Conservation (phyloP, 2,113 vertebrate species). For the Vicugna pacos region DNA sequence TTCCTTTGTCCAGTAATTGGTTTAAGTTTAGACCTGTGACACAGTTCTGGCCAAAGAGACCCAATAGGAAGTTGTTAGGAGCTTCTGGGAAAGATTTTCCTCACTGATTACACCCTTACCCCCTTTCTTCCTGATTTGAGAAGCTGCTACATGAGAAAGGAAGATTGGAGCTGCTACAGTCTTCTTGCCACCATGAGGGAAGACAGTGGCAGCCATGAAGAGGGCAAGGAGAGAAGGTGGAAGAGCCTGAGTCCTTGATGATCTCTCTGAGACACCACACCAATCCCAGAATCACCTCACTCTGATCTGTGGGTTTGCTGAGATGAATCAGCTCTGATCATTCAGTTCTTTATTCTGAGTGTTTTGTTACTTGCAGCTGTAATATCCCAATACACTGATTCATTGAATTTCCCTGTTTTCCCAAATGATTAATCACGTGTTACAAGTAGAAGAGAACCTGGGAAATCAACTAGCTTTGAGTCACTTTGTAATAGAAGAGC, state of each 20-base stretch:
- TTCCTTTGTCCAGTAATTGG: not conserved
- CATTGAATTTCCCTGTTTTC: not conserved
- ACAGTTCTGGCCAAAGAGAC: not conserved
- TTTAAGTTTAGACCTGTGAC: not conserved
- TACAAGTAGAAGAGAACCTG: not conserved
- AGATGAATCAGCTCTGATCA: not conserved
- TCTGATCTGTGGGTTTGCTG: not conserved
- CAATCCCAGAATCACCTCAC: not conserved
- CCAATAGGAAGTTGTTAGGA: not conserved
- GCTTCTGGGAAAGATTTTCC: not conserved
- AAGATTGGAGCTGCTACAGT: not conserved
- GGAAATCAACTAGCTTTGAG: not conserved
- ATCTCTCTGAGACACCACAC: not conserved
- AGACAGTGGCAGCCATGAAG: not conserved
- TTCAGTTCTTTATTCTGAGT: not conserved
- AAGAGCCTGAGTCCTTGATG: not conserved
- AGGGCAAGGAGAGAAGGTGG: not conserved
- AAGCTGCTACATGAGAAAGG: not conserved
- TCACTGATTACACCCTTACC: not conserved
- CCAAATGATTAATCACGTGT: not conserved
- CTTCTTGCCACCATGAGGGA: not conserved
- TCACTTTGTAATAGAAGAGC: not conserved
- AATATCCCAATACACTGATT: not conserved
- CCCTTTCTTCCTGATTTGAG: constrained; percentile 5
- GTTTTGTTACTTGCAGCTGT: not conserved